phyloP scores from a whole-genome alignment of 1,140 invertebrate species.

The Psilanteris sp. region DNA sequence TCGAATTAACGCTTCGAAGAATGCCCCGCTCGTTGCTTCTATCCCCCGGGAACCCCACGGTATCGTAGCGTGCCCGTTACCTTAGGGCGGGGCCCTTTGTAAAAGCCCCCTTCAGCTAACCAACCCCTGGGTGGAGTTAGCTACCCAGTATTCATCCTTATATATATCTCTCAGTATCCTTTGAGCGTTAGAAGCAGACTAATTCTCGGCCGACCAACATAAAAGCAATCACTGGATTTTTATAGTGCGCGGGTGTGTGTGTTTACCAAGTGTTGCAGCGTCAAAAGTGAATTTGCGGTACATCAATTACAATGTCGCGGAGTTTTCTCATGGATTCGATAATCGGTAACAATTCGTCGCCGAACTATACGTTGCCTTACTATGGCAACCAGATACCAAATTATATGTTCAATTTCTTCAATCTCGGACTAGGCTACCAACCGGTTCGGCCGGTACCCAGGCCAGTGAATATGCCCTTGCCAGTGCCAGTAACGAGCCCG shows the following conservation, averaged over 20 bases:
- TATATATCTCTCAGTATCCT: conserved; percentile 64
- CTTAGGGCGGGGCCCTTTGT: conserved; percentile 73
- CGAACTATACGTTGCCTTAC: conserved; percentile 73
- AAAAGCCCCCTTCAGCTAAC: conserved; percentile 69
- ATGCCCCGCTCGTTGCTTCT: conserved; percentile 68
- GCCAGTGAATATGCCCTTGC: conserved; percentile 67
- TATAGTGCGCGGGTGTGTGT: too few relatives aligned
- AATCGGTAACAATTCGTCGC: conserved; percentile 82
- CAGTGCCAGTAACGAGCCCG: conserved; percentile 45
- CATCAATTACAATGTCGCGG: conserved; percentile 85
- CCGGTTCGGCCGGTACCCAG: conserved; percentile 74
- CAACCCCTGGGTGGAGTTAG: conserved; percentile 79
- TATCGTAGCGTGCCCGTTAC: conserved; percentile 34
- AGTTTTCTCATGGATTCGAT: conserved; percentile 88
- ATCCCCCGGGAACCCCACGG: conserved; percentile 66
- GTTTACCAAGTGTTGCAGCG: too few relatives aligned
- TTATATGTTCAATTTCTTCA: conserved; percentile 78
- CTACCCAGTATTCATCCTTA: conserved; percentile 38
- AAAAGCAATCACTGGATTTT: too few relatives aligned
- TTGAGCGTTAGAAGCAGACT: conserved; percentile 66
- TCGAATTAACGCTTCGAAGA: conserved; percentile 73
- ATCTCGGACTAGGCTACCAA: conserved; percentile 73
- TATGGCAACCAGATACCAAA: conserved; percentile 73
- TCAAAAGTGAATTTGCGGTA: too few relatives aligned
- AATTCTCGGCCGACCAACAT: too few relatives aligned